phyloP scores from a whole-genome alignment of 2,888 invertebrate species.

The Quadriops clusia region DNA sequence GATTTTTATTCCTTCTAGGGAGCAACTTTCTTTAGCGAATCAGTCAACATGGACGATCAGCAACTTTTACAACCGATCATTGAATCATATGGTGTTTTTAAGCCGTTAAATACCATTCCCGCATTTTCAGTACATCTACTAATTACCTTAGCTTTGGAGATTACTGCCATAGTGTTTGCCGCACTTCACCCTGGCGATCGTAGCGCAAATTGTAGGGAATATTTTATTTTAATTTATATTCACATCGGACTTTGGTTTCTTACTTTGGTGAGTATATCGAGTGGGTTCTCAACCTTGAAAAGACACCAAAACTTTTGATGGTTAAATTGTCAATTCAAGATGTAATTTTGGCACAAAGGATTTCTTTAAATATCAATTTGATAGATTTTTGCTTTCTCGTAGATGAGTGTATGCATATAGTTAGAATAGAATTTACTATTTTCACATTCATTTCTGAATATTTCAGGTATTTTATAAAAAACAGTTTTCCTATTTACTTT shows the following conservation, averaged over 20 bases:
- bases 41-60: conserved; percentile 32
- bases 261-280: conserved; percentile 38
- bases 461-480: too few species aligned
- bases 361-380: too few species aligned
- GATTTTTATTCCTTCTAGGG: conserved; percentile 24
- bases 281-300: not conserved
- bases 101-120: conserved; percentile 30
- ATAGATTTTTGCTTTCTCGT: too few species aligned
- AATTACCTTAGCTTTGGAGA: conserved; percentile 27
- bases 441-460: too few species aligned
- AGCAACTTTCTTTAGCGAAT: conserved; percentile 36
- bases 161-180: conserved; percentile 31
- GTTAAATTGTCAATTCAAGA: too few species aligned
- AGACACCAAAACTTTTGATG: not conserved
- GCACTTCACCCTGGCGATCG: conserved; percentile 31
- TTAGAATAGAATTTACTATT: too few species aligned
- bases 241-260: conserved; percentile 47
- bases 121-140: conserved; percentile 28
- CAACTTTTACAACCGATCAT: conserved; percentile 32
- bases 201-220: conserved; percentile 42
- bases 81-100: conserved; percentile 33
- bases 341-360: too few species aligned
- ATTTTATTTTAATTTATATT: conserved; percentile 46
- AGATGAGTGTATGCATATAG: too few species aligned
- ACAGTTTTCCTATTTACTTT: too few species aligned